These are phyloP conservation scores for Conops quadrifasciatus DNA, from an alignment of 2,888 invertebrate species.

Conservation along the genomic window DNA sequence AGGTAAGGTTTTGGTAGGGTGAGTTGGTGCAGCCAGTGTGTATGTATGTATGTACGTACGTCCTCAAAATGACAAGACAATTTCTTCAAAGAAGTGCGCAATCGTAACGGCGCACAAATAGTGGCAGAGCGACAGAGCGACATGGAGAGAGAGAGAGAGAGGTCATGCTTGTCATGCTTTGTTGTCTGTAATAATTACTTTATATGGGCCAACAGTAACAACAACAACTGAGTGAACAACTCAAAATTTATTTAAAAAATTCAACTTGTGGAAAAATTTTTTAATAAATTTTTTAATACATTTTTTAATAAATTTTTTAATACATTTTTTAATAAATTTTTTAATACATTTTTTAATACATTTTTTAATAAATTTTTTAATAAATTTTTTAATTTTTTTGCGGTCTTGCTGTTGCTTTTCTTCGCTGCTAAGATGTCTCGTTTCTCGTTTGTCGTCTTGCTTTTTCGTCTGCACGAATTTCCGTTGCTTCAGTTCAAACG, in stretches of 20 bases:
- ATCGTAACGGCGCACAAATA: not conserved
- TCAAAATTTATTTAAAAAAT: not conserved
- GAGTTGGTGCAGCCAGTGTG: no score
- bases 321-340: no score
- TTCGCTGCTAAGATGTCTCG: not conserved
- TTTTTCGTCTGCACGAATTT: not conserved
- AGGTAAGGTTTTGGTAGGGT: no score
- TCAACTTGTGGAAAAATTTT: no score
- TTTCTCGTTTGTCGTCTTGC: not conserved
- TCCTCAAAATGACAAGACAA: not conserved
- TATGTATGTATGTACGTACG: no score
- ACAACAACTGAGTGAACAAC: not conserved
- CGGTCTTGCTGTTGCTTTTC: not conserved
- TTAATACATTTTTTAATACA: no score
- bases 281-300: no score
- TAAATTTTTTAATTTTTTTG: not conserved
- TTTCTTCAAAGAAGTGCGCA: slow-evolving; percentile 11
- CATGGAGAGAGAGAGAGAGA: not conserved
- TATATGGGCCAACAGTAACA: not conserved
- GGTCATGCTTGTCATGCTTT: not conserved
- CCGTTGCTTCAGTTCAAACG: not conserved
- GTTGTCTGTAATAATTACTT: not conserved
- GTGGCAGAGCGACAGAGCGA: not conserved
- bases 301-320: no score
- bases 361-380: no score